phyloP scores from a whole-genome alignment of 2,113 vertebrate genomes.

The Myiozetetes cayanensis region DNA sequence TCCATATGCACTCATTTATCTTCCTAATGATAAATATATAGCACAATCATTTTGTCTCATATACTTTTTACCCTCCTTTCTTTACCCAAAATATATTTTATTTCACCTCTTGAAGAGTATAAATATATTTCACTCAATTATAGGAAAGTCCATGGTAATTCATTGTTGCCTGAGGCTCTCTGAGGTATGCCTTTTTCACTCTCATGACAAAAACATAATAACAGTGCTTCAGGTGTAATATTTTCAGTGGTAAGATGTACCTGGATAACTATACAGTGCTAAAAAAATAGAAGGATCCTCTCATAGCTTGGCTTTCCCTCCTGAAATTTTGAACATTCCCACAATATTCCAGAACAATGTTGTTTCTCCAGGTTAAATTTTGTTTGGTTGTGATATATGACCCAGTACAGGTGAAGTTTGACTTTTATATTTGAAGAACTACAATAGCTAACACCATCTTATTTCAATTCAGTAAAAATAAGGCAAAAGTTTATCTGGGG shows the following conservation, averaged over 20 bases:
- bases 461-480: neutral
- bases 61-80: neutral
- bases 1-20: neutral
- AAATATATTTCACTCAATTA: slow-evolving; percentile 64
- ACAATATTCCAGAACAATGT: neutral
- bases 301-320: neutral
- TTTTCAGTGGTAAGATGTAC: neutral
- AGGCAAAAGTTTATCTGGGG: neutral
- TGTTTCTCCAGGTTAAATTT: neutral
- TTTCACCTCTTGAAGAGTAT: slow-evolving; percentile 41
- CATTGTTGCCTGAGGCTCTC: slow-evolving; percentile 40
- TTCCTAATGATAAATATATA: neutral
- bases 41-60: slow-evolving; percentile 25
- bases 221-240: slow-evolving; percentile 12
- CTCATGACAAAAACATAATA: slow-evolving; percentile 64
- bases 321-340: neutral
- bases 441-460: neutral
- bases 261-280: neutral
- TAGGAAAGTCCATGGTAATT: slow-evolving; percentile 59
- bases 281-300: neutral
- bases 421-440: neutral
- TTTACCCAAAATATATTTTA: slow-evolving; percentile 48
- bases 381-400: neutral
- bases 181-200: slow-evolving; percentile 56
- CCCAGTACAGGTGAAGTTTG: neutral